Evolutionary conservation across 1,140 invertebrate genomes (phyloP), one percentile per base, ranked within the genome.

Genomic region (Daktulosphaira vitifoliae): DNA sequence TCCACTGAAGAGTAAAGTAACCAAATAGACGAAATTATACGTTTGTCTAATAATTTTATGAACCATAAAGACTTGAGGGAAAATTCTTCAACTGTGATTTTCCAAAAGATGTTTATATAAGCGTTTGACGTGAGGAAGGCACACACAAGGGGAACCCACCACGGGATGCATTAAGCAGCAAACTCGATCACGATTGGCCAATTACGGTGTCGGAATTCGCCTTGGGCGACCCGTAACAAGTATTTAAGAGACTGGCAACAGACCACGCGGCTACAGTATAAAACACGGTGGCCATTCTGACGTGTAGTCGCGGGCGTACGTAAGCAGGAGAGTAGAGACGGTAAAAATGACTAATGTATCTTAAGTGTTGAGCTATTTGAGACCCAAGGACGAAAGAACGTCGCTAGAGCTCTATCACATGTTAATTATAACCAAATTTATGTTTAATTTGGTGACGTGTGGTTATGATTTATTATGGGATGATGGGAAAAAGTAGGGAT

Each of bases 171-270:
- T 62, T 62, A 11, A 11, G 29, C 26, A 7, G 56, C 42, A 46
- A 62, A 62, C 56, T 48, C 56, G 56, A 62, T 62, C 42, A 33
- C 42, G 56, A 48, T 33, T 48, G 54, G 42, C 56, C 56, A 62
- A 62, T 62, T 62, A 62, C 42, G 26, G 9, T 59, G 44, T n/a
- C 18, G 56, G 56, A 62, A 62, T 62, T 62, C 18, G 42, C 56
- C 56, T 33, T 7, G 25, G 56, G 56, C 42, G 26, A 26, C n/a
- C 25, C 18, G 37, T 54, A 59, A 44, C 42, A 59, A 59, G 39
- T 15, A 16, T 53, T 53, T 16, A 33, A 33, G 29, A 33, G 29
- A 33, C 29, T 33, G 29, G 29, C 29, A 33, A 33, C 5, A 6
- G 51, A 37, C 16, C n/a, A 26, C 6, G 5, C 33, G n/a, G 37